Base-by-base conservation (phyloP, 2,113 vertebrate genomes). In the Grammomys dolichurus region DNA sequence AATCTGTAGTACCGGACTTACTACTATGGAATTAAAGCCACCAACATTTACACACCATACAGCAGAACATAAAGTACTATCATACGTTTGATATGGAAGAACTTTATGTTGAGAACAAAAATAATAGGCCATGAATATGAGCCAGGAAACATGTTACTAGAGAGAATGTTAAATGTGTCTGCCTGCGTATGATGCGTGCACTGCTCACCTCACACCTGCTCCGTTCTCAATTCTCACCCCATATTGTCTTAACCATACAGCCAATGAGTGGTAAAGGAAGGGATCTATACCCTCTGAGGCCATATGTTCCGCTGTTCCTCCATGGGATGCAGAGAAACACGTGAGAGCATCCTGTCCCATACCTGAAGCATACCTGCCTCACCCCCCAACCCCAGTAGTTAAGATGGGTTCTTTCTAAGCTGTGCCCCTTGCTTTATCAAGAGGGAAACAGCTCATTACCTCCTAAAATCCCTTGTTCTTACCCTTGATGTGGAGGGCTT, bases 401-500 rank as follows among this genome's bases (percentile, higher is more conserved):
- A 80, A 89, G 84, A 88, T 17, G 24, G 7, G 24, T 9, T 78
- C 63, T 43, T 72, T n/a, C 43, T 13, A 40, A 80, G 67, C 26
- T 16, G 33, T 14, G n/a, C 46, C 69, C 40, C 51, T 33, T 48
- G 43, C 36, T 48, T 65, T 36, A 40, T 20, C 51, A 0, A 2
- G 22, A 20, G 26, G 65, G 26, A 36, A 60, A 1, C 5, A 3
- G 20, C 7, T 1, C 12, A 70, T 20, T 20, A 65, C 24, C 43
- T 85, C 60, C 58, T 14, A 1, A 6, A 60, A 28, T 0, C 4
- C 26, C 4, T 51, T 36, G 3, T 28, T 43, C 76, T 98, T 96
- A 99, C 99, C 99, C 98, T 98, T 99, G 97, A 99, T 99, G 97
- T 99, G 99, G 95, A 99, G 98, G 0, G 99, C 99, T 95, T 99